A percentile compares a stretch with the other conserved stretches of the same genome.
Conservation (phyloP, 2,888 invertebrate genomes). For the Yponomeuta cagnagella region DNA sequence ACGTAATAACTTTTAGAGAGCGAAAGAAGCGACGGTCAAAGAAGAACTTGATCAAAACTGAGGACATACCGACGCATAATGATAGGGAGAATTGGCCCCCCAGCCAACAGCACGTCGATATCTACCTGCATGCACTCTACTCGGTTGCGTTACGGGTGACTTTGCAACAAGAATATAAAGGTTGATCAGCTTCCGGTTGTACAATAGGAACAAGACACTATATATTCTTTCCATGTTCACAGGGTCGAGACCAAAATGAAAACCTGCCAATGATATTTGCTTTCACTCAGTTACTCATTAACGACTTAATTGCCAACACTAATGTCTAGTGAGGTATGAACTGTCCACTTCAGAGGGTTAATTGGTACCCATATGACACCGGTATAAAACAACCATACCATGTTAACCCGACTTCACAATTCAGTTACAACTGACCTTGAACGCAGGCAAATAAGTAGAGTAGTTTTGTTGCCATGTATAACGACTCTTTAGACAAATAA, state of each 20-base stretch:
- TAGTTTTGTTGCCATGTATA: neutral
- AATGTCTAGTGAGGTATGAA: constrained; percentile 2
- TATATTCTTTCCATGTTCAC: neutral
- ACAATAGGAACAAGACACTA: neutral
- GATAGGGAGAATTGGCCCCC: no score
- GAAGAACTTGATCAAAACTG: no score
- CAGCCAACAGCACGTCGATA: no score
- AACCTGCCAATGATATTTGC: neutral
- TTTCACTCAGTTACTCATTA: neutral
- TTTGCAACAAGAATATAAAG: no score
- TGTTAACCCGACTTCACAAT: neutral
- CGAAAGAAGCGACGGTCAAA: no score
- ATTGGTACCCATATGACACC: neutral
- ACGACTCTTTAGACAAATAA: no score
- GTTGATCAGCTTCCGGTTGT: no score
- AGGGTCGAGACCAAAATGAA: neutral
- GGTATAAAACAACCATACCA: constrained; percentile 6
- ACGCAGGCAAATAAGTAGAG: neutral
- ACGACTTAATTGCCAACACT: neutral
- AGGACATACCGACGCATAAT: no score
- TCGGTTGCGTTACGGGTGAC: no score
- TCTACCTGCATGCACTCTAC: no score
- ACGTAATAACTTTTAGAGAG: no score
- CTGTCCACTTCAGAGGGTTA: constrained; percentile 9
- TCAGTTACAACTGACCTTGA: constrained; percentile 4